Percentiles rank a stretch among this genome's conserved stretches.
Conservation (phyloP, 2,113 vertebrate species). For the Lepidiolamprologus cunningtoni region DNA sequence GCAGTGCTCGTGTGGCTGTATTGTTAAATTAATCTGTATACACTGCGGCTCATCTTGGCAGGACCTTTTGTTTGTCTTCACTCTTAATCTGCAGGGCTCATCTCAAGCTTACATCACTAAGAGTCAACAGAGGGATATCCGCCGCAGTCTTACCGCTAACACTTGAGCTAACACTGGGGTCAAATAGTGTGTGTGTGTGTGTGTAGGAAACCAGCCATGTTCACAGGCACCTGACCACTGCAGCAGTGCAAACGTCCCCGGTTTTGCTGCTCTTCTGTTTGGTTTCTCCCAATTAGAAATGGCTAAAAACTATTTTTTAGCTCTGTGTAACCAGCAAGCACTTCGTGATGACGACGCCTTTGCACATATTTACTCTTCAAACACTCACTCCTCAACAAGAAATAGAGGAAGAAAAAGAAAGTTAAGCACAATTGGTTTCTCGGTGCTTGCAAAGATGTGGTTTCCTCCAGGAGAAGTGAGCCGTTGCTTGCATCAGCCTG, state of each 20-base stretch:
- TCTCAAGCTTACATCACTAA: slow-evolving; percentile 53
- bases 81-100: slow-evolving; percentile 56
- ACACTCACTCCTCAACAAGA: slow-evolving; percentile 5
- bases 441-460: slow-evolving; percentile 23
- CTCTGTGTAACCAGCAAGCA: neutral
- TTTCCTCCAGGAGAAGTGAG: slow-evolving; percentile 29
- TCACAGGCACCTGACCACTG: slow-evolving; percentile 8
- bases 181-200: neutral
- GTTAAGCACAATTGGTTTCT: neutral
- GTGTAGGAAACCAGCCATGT: neutral
- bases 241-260: neutral
- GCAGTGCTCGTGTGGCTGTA: slow-evolving; percentile 58
- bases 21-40: slow-evolving; percentile 71
- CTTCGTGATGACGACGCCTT: neutral
- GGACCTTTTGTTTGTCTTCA: slow-evolving; percentile 47
- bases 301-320: neutral
- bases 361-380: slow-evolving; percentile 14
- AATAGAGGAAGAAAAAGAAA: neutral
- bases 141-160: slow-evolving; percentile 29
- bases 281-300: neutral
- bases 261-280: neutral
- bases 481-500: slow-evolving; percentile 22
- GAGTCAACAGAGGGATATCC: slow-evolving; percentile 56
- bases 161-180: slow-evolving; percentile 38
- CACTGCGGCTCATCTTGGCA: slow-evolving; percentile 59